phyloP scores from a whole-genome alignment of 2,113 vertebrate genomes.

The Mirounga angustirostris region DNA sequence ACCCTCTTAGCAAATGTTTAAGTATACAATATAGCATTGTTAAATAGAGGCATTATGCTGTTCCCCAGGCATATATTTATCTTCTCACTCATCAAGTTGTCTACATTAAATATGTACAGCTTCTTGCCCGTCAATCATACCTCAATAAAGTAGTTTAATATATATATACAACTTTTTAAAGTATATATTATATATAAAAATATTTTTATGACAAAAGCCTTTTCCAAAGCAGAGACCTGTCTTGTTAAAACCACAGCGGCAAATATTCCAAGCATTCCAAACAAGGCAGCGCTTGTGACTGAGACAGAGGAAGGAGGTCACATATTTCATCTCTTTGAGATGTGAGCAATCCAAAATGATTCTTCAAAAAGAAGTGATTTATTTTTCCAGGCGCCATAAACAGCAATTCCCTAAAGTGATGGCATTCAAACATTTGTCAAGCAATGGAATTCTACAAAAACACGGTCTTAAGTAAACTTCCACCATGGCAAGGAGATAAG shows the following conservation, averaged over 20 bases:
- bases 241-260: not conserved
- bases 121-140: not conserved
- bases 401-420: constrained; percentile 2
- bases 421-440: constrained; percentile 32
- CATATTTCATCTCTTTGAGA: constrained; percentile 24
- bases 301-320: not conserved
- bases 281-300: not conserved
- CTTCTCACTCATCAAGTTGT: not conserved
- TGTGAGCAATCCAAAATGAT: constrained; percentile 14
- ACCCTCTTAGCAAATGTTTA: not conserved
- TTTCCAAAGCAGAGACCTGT: not conserved
- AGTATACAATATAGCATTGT: not conserved
- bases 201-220: not conserved
- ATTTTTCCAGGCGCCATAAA: constrained; percentile 7
- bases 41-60: not conserved
- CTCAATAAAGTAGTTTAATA: not conserved
- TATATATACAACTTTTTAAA: not conserved
- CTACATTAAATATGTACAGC: not conserved
- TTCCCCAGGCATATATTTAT: not conserved
- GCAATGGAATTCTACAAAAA: constrained; percentile 3
- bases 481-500: not conserved
- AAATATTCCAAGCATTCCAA: constrained; percentile 40
- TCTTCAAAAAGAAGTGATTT: constrained; percentile 52
- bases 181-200: not conserved
- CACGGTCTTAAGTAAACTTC: not conserved